phyloP scores from a whole-genome alignment of 35 echinoderm and acorn worm species.

The Ptychodera flava region DNA sequence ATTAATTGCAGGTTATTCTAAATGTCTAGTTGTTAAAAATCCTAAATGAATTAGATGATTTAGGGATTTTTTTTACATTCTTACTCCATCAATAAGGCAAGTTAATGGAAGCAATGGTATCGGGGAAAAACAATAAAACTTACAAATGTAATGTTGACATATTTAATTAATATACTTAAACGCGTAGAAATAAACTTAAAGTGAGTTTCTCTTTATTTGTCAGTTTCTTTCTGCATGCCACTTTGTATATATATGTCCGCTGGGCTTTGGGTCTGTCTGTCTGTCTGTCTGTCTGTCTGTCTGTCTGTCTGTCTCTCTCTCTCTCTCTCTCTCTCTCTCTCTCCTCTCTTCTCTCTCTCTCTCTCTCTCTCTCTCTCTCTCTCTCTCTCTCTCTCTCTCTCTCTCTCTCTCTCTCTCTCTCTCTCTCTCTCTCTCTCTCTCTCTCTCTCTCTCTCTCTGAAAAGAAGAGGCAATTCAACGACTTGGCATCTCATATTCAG shows the following conservation, averaged over 20 bases:
- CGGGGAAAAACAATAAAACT: no score
- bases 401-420: not conserved
- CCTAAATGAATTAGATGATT: no score
- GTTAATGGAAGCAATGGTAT: no score
- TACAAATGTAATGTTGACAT: no score
- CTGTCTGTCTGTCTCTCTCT: not conserved
- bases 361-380: not conserved
- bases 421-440: not conserved
- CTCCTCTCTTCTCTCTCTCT: not conserved
- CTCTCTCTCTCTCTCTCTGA: not conserved
- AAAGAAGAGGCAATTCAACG: no score
- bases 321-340: not conserved
- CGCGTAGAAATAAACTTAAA: not conserved
- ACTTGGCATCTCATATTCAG: no score
- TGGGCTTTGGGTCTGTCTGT: not conserved
- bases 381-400: not conserved
- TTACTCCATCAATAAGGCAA: no score
- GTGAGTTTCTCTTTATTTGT: not conserved
- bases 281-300: not conserved
- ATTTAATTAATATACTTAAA: no score
- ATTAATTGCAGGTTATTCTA: no score
- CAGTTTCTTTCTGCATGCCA: not conserved
- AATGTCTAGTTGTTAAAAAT: no score
- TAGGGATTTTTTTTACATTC: no score
- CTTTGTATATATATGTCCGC: not conserved